phyloP scores from a whole-genome alignment of 2,113 vertebrate species.

The Riparia riparia region DNA sequence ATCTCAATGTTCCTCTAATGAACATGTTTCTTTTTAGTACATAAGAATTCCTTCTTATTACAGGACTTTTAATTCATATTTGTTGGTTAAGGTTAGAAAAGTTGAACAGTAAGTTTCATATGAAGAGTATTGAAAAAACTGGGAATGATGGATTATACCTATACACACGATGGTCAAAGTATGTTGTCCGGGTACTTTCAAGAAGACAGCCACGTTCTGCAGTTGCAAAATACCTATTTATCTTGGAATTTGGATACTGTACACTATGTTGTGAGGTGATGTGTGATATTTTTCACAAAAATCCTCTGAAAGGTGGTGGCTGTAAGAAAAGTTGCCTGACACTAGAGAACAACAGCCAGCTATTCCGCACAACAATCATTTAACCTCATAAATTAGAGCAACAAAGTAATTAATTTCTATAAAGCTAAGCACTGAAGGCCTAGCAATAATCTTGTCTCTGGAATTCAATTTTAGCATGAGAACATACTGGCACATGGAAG shows the following conservation, averaged over 20 bases:
- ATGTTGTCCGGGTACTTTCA: not conserved
- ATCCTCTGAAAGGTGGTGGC: not conserved
- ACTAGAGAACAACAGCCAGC: not conserved
- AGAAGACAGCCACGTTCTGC: not conserved
- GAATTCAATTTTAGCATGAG: not conserved
- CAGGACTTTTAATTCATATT: not conserved
- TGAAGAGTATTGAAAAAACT: not conserved
- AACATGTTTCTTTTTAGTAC: constrained; percentile 29
- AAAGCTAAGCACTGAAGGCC: not conserved
- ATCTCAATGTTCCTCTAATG: constrained; percentile 50
- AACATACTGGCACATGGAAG: not conserved
- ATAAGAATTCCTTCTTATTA: not conserved
- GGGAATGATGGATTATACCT: not conserved
- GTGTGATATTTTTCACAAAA: not conserved
- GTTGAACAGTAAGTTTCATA: not conserved
- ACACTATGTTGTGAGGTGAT: not conserved
- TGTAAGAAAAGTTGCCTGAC: not conserved
- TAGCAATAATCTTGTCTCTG: not conserved
- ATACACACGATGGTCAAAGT: not conserved
- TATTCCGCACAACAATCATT: not conserved
- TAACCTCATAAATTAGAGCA: not conserved
- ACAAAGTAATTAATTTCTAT: not conserved
- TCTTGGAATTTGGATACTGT: not conserved
- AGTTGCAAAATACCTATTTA: not conserved
- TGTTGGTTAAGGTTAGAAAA: constrained; percentile 11